Base-by-base conservation (phyloP, 2,113 vertebrate species). In the Asarcornis scutulata region DNA sequence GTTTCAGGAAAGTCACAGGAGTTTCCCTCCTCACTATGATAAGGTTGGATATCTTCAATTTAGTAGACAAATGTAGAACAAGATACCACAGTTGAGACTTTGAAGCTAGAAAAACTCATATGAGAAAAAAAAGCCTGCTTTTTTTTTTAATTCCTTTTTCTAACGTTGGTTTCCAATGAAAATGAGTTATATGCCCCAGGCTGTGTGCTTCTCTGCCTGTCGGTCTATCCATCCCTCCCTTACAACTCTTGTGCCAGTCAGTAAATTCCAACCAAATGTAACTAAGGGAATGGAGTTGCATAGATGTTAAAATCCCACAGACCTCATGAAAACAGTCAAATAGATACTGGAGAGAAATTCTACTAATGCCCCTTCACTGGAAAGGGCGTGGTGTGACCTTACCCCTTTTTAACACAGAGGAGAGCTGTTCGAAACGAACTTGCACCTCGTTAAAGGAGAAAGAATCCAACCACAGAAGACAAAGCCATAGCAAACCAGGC, bases 151-250 rank as follows among this genome's bases (percentile, higher is more conserved):
- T 6, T 3, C 10, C 71, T 16, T 91, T 69, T 62, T 92, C 71
- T 58, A 42, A 31, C 44, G 34, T 38, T 75, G 36, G 22, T 81
- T 88, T 91, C 88, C 86, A 83, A 6, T 26, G 20, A 44, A 89
- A 75, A 72, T 63, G 22, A 90, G 42, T 78, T 50, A 6, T 34
- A 16, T 59, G 55, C n/a, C 83, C 66, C n/a, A 6, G 53, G 72
- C 71, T 44, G 29, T 58, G 67, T 21, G 34, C 23, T 88, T 66
- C 83, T 66, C 80, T 83, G 86, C 62, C 48, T 60, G 8, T 23
- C 0, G 0, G 11, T 80, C 44, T 74, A 0, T 67, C 67, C 21
- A 0, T 74, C 44, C 83, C 16, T 74, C 55, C n/a, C 25, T 86
- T 11, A 1, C 2, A 76, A 62, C 44, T 86, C 38, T 29, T 18